Conservation (phyloP, 2,113 vertebrate species). For the Pholis gunnellus region DNA sequence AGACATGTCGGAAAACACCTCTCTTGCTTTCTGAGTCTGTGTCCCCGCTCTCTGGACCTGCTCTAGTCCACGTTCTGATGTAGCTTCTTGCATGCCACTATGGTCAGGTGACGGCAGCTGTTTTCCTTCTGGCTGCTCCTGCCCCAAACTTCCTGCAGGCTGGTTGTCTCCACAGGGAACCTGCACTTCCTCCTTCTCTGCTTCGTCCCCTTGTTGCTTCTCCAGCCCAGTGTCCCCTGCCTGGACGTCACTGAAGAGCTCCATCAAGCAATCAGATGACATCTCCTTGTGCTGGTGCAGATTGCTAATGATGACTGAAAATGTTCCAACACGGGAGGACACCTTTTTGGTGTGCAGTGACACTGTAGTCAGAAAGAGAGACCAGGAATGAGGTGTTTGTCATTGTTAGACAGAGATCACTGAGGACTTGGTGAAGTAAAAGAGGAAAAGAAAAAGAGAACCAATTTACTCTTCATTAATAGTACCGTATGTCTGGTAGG, state of each 20-base stretch:
- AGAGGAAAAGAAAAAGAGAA: background rate
- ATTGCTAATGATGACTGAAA: slow-evolving; percentile 12
- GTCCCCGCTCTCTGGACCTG: slow-evolving; percentile 36
- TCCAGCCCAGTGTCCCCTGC: background rate
- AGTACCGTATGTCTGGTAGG: background rate
- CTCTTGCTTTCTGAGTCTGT: slow-evolving; percentile 13
- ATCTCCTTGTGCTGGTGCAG: slow-evolving; percentile 48
- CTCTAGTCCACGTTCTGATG: slow-evolving; percentile 47
- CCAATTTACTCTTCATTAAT: background rate
- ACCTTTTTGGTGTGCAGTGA: background rate
- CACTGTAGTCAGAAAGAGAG: background rate
- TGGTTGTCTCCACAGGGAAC: slow-evolving; percentile 9
- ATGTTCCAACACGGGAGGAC: slow-evolving; percentile 31
- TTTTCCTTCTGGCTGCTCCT: slow-evolving; percentile 27
- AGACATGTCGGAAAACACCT: slow-evolving; percentile 14
- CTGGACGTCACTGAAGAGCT: slow-evolving; percentile 26
- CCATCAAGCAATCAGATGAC: slow-evolving; percentile 57
- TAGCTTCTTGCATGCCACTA: slow-evolving; percentile 51
- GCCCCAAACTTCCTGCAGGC: slow-evolving; percentile 9
- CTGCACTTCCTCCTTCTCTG: slow-evolving; percentile 39
- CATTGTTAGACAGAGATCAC: background rate
- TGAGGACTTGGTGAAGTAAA: background rate
- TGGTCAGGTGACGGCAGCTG: background rate
- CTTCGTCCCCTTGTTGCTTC: slow-evolving; percentile 19
- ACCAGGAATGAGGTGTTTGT: background rate